Evolutionary conservation across 1,140 invertebrate species (phyloP).

Genomic region (Ceratina calcarata): DNA sequence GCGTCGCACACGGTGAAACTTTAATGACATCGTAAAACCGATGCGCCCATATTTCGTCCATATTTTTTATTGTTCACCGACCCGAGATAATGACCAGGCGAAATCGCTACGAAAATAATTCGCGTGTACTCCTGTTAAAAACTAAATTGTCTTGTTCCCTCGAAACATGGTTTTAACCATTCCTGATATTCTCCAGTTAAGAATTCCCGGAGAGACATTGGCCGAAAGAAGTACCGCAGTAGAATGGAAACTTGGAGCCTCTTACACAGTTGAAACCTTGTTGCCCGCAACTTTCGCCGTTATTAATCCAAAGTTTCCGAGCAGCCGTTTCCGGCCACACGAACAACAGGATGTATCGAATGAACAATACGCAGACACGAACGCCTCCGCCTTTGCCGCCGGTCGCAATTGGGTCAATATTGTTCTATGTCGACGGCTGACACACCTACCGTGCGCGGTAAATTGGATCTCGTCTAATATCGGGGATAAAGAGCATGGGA

Average conservation of each 20-base stretch:
- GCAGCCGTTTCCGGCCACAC: slow-evolving; percentile 19
- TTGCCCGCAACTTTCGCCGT: slow-evolving; percentile 2
- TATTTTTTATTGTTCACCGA: too few relatives aligned
- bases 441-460: slow-evolving; percentile 17
- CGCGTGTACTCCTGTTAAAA: too few relatives aligned
- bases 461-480: slow-evolving; percentile 38
- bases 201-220: too few relatives aligned
- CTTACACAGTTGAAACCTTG: neutral
- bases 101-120: too few relatives aligned
- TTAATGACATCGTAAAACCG: neutral
- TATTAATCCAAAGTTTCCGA: slow-evolving; percentile 21
- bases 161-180: too few relatives aligned
- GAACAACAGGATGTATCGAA: slow-evolving; percentile 13
- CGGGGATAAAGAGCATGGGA: slow-evolving; percentile 19
- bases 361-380: slow-evolving; percentile 4
- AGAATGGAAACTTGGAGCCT: neutral
- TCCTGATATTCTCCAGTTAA: too few relatives aligned
- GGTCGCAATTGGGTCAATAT: slow-evolving; percentile 35
- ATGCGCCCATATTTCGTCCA: neutral
- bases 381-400: neutral
- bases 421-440: slow-evolving; percentile 29
- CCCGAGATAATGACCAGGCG: too few relatives aligned
- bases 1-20: neutral
- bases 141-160: too few relatives aligned
- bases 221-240: neutral